Conservation (phyloP, 2,797 vertebrate species). For the Poliocrania exsul region DNA sequence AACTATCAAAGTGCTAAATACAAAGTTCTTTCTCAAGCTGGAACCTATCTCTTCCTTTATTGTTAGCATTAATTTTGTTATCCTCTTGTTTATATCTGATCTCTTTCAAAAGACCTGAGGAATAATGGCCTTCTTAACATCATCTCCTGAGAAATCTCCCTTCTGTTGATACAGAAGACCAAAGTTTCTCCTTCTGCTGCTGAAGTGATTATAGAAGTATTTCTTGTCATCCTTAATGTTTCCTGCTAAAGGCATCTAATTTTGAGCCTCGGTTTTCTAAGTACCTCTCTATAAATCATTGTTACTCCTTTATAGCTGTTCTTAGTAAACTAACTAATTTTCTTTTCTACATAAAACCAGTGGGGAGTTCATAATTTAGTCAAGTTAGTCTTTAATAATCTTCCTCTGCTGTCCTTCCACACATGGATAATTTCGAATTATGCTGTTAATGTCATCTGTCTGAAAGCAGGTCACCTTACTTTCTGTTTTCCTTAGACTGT, state of each 20-base stretch:
- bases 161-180: not conserved
- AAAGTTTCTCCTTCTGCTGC: not conserved
- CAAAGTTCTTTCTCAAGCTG: not conserved
- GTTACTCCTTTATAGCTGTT: not conserved
- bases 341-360: not conserved
- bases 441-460: not conserved
- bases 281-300: not conserved
- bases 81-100: not conserved
- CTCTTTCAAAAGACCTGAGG: not conserved
- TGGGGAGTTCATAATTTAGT: not conserved
- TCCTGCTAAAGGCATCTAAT: not conserved
- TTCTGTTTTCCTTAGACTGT: not conserved
- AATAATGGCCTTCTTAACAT: not conserved
- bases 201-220: not conserved
- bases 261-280: not conserved
- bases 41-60: not conserved
- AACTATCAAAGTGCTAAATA: not conserved
- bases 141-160: not conserved
- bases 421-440: not conserved
- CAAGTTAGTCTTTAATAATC: conserved; percentile 11
- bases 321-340: conserved; percentile 20
- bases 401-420: not conserved
- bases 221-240: not conserved
- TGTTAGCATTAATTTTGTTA: not conserved
- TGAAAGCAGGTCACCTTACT: not conserved